Conservation (phyloP, 1,140 invertebrate species). For the Anoplophora glabripennis region DNA sequence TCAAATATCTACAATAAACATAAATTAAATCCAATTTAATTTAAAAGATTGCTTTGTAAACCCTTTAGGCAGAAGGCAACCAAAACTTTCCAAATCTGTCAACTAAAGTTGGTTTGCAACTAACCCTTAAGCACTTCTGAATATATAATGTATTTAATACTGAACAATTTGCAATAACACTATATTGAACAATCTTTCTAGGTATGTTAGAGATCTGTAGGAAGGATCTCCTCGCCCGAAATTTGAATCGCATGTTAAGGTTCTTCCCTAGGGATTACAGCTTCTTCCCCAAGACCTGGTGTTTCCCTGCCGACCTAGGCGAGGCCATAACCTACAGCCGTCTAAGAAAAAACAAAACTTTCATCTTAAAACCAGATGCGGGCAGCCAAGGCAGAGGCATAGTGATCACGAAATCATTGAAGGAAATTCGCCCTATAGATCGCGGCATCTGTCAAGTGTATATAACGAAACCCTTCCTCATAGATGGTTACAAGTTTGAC, state of each 20-base stretch:
- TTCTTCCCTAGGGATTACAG: conserved; percentile 85
- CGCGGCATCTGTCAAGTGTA: conserved; percentile 83
- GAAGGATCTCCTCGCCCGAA: conserved; percentile 80
- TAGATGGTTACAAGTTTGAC: conserved; percentile 98
- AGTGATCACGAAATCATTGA: conserved; percentile 72
- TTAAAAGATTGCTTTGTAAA: no score
- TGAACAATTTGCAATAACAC: no score
- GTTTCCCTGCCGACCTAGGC: conserved; percentile 78
- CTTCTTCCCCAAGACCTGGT: conserved; percentile 93
- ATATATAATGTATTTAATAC: no score
- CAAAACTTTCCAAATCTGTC: no score
- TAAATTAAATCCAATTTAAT: no score
- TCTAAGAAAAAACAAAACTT: conserved; percentile 71
- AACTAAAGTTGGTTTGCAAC: no score
- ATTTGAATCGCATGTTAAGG: conserved; percentile 82
- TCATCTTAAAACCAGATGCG: conserved; percentile 84
- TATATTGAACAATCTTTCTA: not conserved
- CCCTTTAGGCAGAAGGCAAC: no score
- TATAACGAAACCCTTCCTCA: conserved; percentile 73
- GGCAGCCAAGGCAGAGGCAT: conserved; percentile 86
- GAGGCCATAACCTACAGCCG: conserved; percentile 63
- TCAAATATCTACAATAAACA: no score
- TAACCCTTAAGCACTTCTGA: no score
- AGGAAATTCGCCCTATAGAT: conserved; percentile 73
- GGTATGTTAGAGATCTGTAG: conserved; percentile 88